Conservation (phyloP, 2,797 vertebrate genomes). For the Anguilla pacifica region DNA sequence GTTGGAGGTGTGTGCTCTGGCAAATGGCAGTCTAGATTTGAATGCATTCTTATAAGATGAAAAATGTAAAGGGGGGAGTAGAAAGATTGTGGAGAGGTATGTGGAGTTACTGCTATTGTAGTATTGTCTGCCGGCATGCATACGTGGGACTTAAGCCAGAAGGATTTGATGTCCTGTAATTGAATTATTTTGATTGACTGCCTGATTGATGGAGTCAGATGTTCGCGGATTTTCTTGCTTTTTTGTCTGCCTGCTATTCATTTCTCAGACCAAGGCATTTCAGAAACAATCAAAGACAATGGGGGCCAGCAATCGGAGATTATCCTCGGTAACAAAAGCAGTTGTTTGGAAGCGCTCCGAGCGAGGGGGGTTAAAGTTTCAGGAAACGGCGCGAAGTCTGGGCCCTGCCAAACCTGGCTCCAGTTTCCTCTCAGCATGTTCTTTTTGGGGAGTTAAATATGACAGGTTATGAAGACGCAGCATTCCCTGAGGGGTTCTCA, state of each 20-base stretch:
- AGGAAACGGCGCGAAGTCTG: slow-evolving; percentile 13
- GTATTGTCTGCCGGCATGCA: slow-evolving; percentile 67
- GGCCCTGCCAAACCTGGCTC: slow-evolving; percentile 24
- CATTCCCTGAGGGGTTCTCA: not conserved
- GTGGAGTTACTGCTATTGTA: slow-evolving; percentile 68
- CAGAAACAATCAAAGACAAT: slow-evolving; percentile 68
- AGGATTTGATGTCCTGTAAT: slow-evolving; percentile 73
- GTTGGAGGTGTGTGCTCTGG: slow-evolving; percentile 37
- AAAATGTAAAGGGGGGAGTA: slow-evolving; percentile 68
- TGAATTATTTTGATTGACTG: slow-evolving; percentile 78
- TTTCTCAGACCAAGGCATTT: slow-evolving; percentile 65
- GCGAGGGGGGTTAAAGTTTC: slow-evolving; percentile 25
- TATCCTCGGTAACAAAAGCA: slow-evolving; percentile 49
- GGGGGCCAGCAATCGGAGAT: slow-evolving; percentile 71
- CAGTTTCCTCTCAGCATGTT: slow-evolving; percentile 24
- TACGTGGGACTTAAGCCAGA: slow-evolving; percentile 63
- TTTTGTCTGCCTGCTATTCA: slow-evolving; percentile 66
- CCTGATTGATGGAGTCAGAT: slow-evolving; percentile 79
- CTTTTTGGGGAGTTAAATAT: slow-evolving; percentile 20
- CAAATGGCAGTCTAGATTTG: slow-evolving; percentile 46
- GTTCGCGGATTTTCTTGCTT: slow-evolving; percentile 61
- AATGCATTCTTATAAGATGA: slow-evolving; percentile 29
- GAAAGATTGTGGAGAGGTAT: slow-evolving; percentile 53
- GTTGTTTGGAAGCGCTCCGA: slow-evolving; percentile 43
- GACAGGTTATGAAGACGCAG: slow-evolving; percentile 11